Percentiles rank a stretch among this genome's conserved stretches.
These are phyloP conservation scores for Macrobrachium rosenbergii DNA, from an alignment of 1,140 invertebrate species.

Conservation along the genomic window DNA sequence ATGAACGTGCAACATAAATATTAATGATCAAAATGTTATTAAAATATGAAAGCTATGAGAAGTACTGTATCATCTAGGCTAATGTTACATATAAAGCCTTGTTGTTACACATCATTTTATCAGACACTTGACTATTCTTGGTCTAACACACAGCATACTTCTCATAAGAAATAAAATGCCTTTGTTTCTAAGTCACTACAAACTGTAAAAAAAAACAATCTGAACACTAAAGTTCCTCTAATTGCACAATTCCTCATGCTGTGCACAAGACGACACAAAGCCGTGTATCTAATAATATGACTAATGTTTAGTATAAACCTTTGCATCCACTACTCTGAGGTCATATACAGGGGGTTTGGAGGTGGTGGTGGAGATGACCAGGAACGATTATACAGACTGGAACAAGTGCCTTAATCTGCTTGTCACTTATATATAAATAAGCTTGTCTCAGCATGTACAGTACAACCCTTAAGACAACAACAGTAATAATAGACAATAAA, in stretches of 20 bases:
- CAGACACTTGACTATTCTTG: not conserved
- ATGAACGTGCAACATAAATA: slow-evolving; percentile 57
- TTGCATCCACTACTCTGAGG: no score
- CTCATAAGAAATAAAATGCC: no score
- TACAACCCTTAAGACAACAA: not conserved
- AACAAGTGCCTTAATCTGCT: not conserved
- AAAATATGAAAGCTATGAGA: slow-evolving; percentile 3
- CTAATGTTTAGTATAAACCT: no score
- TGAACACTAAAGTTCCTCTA: no score
- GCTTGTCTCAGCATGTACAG: not conserved
- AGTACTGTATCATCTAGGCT: slow-evolving; percentile 21
- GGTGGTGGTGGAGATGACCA: slow-evolving; percentile 50
- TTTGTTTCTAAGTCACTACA: no score
- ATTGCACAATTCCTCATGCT: no score
- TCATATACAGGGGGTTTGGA: not conserved
- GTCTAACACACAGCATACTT: not conserved
- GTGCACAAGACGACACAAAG: no score
- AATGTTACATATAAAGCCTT: slow-evolving; percentile 38
- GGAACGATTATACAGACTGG: not conserved
- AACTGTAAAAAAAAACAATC: no score
- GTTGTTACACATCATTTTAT: not conserved
- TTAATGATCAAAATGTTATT: slow-evolving; percentile 45
- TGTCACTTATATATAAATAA: no score
- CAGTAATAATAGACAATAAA: not conserved
- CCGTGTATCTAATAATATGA: no score